These are phyloP conservation scores for Plectropomus leopardus DNA, from an alignment of 2,113 vertebrate genomes.

Conservation along the genomic window DNA sequence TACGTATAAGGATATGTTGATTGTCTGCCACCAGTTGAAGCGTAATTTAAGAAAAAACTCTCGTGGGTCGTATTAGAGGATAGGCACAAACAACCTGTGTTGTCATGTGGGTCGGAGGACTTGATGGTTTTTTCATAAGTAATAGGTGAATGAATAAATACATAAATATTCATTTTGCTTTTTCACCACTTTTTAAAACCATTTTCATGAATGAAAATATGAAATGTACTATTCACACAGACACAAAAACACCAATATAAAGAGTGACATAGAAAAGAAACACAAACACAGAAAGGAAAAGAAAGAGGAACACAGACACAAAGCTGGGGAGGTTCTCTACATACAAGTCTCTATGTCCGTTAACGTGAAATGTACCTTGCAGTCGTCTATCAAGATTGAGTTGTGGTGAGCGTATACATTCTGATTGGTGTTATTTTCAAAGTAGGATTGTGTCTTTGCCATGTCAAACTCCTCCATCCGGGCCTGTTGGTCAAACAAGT, in stretches of 20 bases:
- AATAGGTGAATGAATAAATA: conserved; percentile 70
- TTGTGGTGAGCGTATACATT: conserved; percentile 96
- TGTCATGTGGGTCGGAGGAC: too few relatives aligned
- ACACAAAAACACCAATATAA: conserved; percentile 58
- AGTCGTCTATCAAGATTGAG: conserved; percentile 94
- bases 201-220: conserved; percentile 52
- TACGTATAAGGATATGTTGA: too few relatives aligned
- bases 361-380: conserved; percentile 98
- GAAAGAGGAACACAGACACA: conserved; percentile 79
- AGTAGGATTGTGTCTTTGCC: conserved; percentile 93
- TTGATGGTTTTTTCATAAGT: conserved; percentile 69
- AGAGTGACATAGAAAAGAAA: conserved; percentile 74
- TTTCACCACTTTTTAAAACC: conserved; percentile 39
- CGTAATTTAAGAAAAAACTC: too few relatives aligned
- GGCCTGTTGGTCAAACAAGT: conserved; percentile 90
- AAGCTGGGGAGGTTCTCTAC: conserved; percentile 81
- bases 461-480: conserved; percentile 93
- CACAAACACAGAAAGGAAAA: conserved; percentile 47
- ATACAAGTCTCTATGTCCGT: conserved; percentile 99
- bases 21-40: too few relatives aligned
- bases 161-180: conserved; percentile 53
- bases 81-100: too few relatives aligned
- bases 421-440: conserved; percentile 96
- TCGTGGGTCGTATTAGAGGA: too few relatives aligned
- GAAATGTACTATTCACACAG: conserved; percentile 52